These are phyloP conservation scores for Fabriciana adippe DNA, from an alignment of 2,888 invertebrate genomes.

Conservation along the genomic window DNA sequence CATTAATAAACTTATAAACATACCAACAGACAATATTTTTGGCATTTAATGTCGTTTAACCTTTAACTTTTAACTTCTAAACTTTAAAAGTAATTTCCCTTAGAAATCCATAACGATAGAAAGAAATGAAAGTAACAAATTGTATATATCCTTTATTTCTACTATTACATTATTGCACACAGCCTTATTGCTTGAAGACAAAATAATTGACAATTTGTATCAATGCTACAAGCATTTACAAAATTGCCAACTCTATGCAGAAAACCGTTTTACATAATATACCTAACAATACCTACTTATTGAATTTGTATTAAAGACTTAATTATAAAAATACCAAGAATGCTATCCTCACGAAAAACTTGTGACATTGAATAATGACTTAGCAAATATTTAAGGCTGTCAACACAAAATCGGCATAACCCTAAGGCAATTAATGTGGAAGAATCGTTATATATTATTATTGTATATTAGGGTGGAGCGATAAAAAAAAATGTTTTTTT, in stretches of 20 bases:
- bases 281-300: neutral
- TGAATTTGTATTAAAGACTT: neutral
- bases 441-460: too few species aligned
- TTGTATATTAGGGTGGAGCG: too few species aligned
- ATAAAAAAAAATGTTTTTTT: too few species aligned
- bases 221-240: constrained; percentile 11
- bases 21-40: constrained; percentile 36
- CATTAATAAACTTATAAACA: constrained; percentile 22
- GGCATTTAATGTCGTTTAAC: constrained; percentile 9
- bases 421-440: too few species aligned
- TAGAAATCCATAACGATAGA: neutral
- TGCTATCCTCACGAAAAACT: neutral
- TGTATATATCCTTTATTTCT: constrained; percentile 8
- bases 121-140: constrained; percentile 18
- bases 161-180: constrained; percentile 60
- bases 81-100: neutral
- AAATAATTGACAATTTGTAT: constrained; percentile 57
- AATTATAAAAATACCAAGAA: constrained; percentile 14
- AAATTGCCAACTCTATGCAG: neutral
- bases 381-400: too few species aligned
- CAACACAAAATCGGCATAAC: too few species aligned
- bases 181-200: constrained; percentile 53
- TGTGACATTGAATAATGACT: neutral
- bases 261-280: too few species aligned
- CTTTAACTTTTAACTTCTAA: neutral